Evolutionary conservation across 2,797 vertebrate species (phyloP), one percentile per base, ranked within the genome.

Genomic region (Xenentodon cancila): DNA sequence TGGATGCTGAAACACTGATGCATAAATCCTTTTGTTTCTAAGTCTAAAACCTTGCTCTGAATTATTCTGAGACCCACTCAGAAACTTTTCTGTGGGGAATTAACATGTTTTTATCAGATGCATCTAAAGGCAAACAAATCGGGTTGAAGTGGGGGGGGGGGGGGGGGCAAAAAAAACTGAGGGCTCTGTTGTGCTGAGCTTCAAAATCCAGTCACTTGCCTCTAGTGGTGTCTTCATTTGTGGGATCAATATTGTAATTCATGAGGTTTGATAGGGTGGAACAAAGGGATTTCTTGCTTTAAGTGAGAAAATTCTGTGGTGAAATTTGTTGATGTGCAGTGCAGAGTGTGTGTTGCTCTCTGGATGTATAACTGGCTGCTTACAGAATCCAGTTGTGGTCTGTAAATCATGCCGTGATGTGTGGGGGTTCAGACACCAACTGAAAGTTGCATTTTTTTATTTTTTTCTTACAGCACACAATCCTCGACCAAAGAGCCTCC

Each of bases 391-490:
- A 17, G 76, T 84, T 80, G 79, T 80, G 52, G 71, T 77, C 73
- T 60, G 64, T 87, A 81, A 83, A 87, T 91, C 85, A 89, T 77
- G 22, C 57, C 63, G 71, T 71, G 59, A 87, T 75, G 82, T 86
- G 65, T 74, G 37, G 13, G 37, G 37, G 37, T 15, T 15, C 34
- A 40, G 37, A 40, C 37, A 40, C 13, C 30, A 30, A 15, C 12
- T 40, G 37, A 40, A 40, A 40, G 13, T 40, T 40, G 12, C 37
- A 37, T 13, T 40, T 15, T 4, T 40, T 40, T 40, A 1, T 37
- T 48, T 58, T 65, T 30, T 64, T 73, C 71, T 67, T 53, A 58
- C 21, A 53, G 58, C 49, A 6, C 44, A 55, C 43, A 13, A 21
- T 61, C 53, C 46, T 21, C 19, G 59, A 52, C 44, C 61, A 57